Percentiles rank a stretch among this genome's conserved stretches.
Conservation (phyloP, 2,888 invertebrate genomes). For the Hecatera dysodea region DNA sequence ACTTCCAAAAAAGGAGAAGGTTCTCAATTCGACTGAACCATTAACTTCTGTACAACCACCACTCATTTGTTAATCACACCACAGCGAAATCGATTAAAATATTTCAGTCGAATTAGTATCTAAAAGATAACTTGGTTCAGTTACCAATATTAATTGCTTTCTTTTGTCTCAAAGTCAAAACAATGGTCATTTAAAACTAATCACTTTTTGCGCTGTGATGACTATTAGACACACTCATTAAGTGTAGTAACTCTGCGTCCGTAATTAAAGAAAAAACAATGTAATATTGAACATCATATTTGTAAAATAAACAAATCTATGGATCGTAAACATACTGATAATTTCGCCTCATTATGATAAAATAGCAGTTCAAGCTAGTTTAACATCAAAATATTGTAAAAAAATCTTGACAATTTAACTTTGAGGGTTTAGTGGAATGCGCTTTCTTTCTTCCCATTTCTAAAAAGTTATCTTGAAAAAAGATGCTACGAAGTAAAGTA, state of each 20-base stretch:
- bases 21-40: too few species aligned
- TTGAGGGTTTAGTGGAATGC: background rate
- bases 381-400: slow-evolving; percentile 1
- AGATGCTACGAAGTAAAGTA: too few species aligned
- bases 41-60: background rate
- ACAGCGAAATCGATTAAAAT: background rate
- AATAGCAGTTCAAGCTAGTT: background rate
- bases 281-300: slow-evolving; percentile 13
- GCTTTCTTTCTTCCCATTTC: too few species aligned
- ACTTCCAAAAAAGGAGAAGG: too few species aligned
- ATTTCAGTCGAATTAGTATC: slow-evolving; percentile 2
- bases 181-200: slow-evolving; percentile 13
- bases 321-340: slow-evolving; percentile 22
- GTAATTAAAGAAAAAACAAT: slow-evolving; percentile 33
- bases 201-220: background rate
- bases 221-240: background rate
- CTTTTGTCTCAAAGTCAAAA: background rate
- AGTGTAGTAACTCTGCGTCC: background rate
- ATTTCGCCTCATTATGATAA: slow-evolving; percentile 11
- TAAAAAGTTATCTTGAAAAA: too few species aligned
- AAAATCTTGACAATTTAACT: background rate
- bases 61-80: background rate
- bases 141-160: slow-evolving; percentile 10
- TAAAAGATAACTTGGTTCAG: background rate
- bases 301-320: slow-evolving; percentile 26